Conservation (phyloP, 2,888 invertebrate genomes). For the Ophioninae sp. region DNA sequence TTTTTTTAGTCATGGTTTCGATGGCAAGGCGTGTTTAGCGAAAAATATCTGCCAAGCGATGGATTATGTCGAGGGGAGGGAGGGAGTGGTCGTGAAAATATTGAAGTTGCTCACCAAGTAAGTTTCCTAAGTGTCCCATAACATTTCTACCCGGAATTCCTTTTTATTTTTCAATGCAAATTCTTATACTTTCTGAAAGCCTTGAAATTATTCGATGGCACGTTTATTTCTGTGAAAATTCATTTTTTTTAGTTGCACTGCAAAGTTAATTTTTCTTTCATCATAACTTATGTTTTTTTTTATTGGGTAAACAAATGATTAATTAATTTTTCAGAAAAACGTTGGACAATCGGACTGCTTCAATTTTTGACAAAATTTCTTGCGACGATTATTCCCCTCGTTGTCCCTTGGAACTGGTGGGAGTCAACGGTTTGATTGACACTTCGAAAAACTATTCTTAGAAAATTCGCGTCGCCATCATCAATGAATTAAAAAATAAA, state of each 20-base stretch:
- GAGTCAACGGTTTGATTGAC: constrained; percentile 71
- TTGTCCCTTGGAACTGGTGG: constrained; percentile 77
- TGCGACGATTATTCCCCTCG: constrained; percentile 73
- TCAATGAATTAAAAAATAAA: background rate
- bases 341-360: constrained; percentile 68
- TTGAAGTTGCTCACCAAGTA: constrained; percentile 73
- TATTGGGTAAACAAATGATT: background rate
- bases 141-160: background rate
- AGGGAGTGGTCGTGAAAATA: constrained; percentile 76
- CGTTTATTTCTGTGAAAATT: too few relatives aligned
- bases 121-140: constrained; percentile 32
- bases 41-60: constrained; percentile 87
- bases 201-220: background rate
- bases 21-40: constrained; percentile 85
- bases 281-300: too few relatives aligned
- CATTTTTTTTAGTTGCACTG: too few relatives aligned
- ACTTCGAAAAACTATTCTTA: constrained; percentile 56
- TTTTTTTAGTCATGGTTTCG: constrained; percentile 84
- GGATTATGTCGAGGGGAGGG: constrained; percentile 79
- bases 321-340: constrained; percentile 74
- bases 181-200: background rate
- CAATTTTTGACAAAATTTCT: constrained; percentile 65
- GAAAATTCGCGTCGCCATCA: background rate
- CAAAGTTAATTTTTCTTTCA: too few relatives aligned
- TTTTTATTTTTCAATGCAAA: background rate